Conservation (phyloP, 2,888 invertebrate genomes). For the Hedychridium roseum region DNA sequence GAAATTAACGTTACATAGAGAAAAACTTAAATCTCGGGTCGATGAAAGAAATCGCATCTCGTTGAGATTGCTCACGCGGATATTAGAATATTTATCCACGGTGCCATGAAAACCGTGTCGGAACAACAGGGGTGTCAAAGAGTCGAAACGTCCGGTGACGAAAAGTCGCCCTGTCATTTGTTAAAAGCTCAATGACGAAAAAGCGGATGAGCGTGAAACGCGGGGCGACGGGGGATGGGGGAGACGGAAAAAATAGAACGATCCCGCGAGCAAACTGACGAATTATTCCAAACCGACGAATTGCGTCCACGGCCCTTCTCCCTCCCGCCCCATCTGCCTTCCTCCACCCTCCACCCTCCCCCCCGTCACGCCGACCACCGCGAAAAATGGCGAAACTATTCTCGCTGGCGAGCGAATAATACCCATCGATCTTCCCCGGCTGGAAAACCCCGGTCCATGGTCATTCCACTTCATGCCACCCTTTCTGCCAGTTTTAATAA, state of each 20-base stretch:
- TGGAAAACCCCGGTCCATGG: slow-evolving; percentile 27
- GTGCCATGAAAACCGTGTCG: no score
- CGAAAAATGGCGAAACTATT: slow-evolving; percentile 45
- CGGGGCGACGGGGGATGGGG: slow-evolving; percentile 1
- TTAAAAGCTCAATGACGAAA: slow-evolving; percentile 18
- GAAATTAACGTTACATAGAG: no score
- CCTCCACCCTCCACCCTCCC: background rate
- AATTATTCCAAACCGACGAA: slow-evolving; percentile 48
- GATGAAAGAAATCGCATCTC: no score
- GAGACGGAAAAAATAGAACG: slow-evolving; percentile 20
- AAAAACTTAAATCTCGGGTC: no score
- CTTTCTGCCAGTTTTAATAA: slow-evolving; percentile 38
- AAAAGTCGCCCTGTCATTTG: slow-evolving; percentile 22
- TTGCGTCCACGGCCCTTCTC: slow-evolving; percentile 29
- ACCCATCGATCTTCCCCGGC: slow-evolving; percentile 48
- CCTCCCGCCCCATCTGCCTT: background rate
- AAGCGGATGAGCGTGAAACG: slow-evolving; percentile 6
- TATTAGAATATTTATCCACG: no score
- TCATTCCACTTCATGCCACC: slow-evolving; percentile 22
- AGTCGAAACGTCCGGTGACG: slow-evolving; percentile 3
- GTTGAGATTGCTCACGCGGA: no score
- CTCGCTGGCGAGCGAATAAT: slow-evolving; percentile 45
- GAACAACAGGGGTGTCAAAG: no score
- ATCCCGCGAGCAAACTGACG: slow-evolving; percentile 38
- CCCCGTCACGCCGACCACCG: no score